A percentile compares a stretch with the other conserved stretches of the same genome.
phyloP scores from a whole-genome alignment of 2,113 vertebrate species.

The Hippopotamus amphibius region DNA sequence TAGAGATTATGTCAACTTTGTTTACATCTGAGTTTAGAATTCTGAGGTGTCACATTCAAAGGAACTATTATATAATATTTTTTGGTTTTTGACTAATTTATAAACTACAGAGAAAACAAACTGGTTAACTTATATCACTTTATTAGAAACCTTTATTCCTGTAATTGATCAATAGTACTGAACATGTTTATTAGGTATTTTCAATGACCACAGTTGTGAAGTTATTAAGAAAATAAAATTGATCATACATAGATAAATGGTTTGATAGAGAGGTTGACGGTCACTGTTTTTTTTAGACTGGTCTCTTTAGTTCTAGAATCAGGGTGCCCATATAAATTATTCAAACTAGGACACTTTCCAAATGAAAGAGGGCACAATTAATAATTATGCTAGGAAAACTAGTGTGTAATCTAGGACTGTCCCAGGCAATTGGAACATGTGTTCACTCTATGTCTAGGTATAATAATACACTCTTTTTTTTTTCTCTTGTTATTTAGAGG shows the following conservation, averaged over 20 bases:
- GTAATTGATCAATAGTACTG: not conserved
- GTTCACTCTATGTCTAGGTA: not conserved
- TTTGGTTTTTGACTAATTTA: not conserved
- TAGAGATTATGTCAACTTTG: conserved; percentile 22
- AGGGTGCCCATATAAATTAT: not conserved
- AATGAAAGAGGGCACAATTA: not conserved
- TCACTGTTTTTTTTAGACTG: conserved; percentile 28
- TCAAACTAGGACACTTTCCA: not conserved
- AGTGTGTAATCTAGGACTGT: not conserved
- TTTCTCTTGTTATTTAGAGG: not conserved
- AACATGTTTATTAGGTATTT: not conserved
- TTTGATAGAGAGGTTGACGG: not conserved
- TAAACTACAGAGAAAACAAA: conserved; percentile 5
- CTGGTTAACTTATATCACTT: conserved; percentile 15
- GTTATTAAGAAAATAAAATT: conserved; percentile 50
- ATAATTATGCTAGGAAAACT: not conserved
- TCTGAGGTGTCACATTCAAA: not conserved
- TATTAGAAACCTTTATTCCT: not conserved
- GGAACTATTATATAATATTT: not conserved
- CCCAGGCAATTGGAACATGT: not conserved
- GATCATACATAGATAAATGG: not conserved
- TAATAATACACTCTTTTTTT: not conserved
- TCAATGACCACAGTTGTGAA: not conserved
- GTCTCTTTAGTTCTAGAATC: conserved; percentile 1
- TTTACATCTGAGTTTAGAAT: conserved; percentile 56